A percentile compares a stretch with the other conserved stretches of the same genome.
These are phyloP conservation scores for Ceratina calcarata DNA, from an alignment of 1,140 invertebrate species.

Conservation along the genomic window DNA sequence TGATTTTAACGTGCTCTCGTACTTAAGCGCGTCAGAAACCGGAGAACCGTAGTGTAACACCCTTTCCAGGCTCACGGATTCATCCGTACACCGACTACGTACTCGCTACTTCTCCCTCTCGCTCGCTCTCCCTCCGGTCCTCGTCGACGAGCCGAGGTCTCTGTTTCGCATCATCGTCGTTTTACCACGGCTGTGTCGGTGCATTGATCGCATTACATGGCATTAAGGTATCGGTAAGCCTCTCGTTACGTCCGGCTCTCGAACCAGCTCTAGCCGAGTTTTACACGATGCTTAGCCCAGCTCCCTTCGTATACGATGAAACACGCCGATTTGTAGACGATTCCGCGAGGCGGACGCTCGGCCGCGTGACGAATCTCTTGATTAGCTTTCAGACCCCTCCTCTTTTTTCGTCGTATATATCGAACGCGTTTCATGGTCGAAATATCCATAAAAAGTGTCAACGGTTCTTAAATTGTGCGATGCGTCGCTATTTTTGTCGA, in stretches of 20 bases:
- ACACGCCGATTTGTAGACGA: conserved; percentile 1
- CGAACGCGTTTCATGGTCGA: too few relatives aligned
- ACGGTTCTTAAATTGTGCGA: too few relatives aligned
- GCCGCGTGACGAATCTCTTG: background rate
- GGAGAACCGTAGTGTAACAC: conserved; percentile 59
- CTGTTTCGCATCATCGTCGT: conserved; percentile 1
- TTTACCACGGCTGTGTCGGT: conserved; percentile 62
- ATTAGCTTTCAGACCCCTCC: background rate
- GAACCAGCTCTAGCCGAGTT: conserved; percentile 62
- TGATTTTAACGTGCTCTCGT: conserved; percentile 66
- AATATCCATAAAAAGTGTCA: too few relatives aligned
- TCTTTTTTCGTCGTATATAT: too few relatives aligned
- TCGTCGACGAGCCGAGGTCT: background rate
- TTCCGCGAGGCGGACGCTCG: background rate
- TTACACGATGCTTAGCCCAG: conserved; percentile 69
- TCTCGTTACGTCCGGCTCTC: conserved; percentile 49
- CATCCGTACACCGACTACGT: conserved; percentile 33
- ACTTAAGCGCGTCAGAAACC: conserved; percentile 63
- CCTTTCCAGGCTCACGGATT: conserved; percentile 37
- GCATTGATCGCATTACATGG: conserved; percentile 78
- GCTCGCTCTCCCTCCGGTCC: background rate
- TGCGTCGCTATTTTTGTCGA: too few relatives aligned
- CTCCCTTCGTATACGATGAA: background rate
- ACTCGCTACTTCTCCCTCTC: background rate
- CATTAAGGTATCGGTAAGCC: conserved; percentile 76